Evolutionary conservation across 1,140 invertebrate species (phyloP).

Genomic region (Lasioglossum albipes): DNA sequence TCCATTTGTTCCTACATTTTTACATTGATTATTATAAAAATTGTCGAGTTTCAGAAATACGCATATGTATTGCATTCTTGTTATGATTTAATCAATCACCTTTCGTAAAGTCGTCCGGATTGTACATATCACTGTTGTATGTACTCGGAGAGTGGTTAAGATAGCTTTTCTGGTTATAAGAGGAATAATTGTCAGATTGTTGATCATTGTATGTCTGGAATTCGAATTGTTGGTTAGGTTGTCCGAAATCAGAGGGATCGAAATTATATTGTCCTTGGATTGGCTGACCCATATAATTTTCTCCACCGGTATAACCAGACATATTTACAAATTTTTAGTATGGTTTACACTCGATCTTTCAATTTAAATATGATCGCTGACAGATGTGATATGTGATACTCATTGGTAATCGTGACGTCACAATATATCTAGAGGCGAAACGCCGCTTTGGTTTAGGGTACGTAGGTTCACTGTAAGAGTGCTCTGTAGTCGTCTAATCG

Average conservation of each 20-base stretch:
- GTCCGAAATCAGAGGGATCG: constrained; percentile 70
- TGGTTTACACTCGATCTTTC: background rate
- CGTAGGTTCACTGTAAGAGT: too few relatives aligned
- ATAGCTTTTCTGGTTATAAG: constrained; percentile 69
- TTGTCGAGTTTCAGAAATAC: too few relatives aligned
- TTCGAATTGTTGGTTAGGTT: constrained; percentile 77
- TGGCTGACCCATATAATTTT: constrained; percentile 72
- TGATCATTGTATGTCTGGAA: constrained; percentile 74
- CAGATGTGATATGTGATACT: too few relatives aligned
- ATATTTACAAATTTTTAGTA: constrained; percentile 46
- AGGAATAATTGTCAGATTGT: constrained; percentile 64
- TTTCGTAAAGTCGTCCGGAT: constrained; percentile 70
- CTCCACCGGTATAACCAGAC: constrained; percentile 71
- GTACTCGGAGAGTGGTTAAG: constrained; percentile 71
- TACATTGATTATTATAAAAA: background rate
- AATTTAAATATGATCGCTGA: too few relatives aligned
- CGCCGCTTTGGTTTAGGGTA: too few relatives aligned
- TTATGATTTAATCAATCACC: constrained; percentile 49
- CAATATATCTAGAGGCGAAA: too few relatives aligned
- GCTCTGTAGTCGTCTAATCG: too few relatives aligned
- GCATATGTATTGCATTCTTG: background rate
- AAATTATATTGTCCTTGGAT: constrained; percentile 72
- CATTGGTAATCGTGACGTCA: too few relatives aligned
- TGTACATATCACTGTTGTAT: constrained; percentile 67
- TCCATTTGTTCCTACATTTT: background rate